Evolutionary conservation across 2,113 vertebrate genomes (phyloP), one percentile per base, ranked within the genome.

Genomic region (Notothenia rossii): DNA sequence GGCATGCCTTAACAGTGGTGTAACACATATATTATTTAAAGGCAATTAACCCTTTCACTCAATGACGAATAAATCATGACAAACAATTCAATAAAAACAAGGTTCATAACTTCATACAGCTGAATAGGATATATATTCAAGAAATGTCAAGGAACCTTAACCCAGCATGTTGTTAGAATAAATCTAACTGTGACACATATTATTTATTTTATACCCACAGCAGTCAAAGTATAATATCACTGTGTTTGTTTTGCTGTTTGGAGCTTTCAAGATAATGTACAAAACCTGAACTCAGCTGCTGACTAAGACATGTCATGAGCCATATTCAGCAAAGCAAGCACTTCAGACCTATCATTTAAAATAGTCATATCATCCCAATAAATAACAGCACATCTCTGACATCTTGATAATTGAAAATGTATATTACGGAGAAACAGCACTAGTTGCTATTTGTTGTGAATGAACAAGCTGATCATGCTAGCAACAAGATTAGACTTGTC

Each of bases 401-500:
- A 36, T 4, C 13, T 48, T 5, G 45, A 29, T 1, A 22, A 22
- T 13, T 40, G n/a, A 62, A 13, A 55, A 18, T 4, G 68, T 73
- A 14, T 49, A 1, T 11, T 46, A 48, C 9, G 13, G 2, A 15
- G 5, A 62, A 15, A 49, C 12, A 55, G 3, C n/a, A 22, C 0
- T 2, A 33, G 17, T n/a, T 29, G 29, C 29, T 29, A 29, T 29
- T 29, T 29, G 29, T 29, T 22, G 13, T 43, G 10, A 11, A 54
- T 59, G 4, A 70, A 60, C 29, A 15, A 36, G 25, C 18, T 67
- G 25, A 40, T 60, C 18, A 50, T 7, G 51, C 51, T 10, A 8
- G 13, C 43, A 46, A 33, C 81, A 81, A 72, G 70, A 77, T 10
- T 10, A 58, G 40, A 79, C 76, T 6, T 78, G 82, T 63, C 5